A percentile compares a stretch with the other conserved stretches of the same genome.
Conservation (phyloP, 2,888 invertebrate genomes). For the Cylloceria caligata region DNA sequence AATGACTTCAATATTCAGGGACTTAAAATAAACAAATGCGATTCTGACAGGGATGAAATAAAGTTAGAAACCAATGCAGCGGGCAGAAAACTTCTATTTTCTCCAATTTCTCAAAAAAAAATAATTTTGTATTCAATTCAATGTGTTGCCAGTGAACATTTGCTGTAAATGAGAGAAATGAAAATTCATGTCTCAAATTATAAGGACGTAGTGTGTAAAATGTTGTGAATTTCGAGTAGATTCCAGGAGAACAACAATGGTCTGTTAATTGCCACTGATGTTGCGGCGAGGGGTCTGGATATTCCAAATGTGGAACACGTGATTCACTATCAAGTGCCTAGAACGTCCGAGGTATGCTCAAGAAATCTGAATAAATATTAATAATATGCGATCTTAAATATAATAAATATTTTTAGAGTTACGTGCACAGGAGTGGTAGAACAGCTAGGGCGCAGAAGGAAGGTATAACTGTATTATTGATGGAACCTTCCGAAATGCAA, state of each 20-base stretch:
- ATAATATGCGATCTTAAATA: constrained; percentile 1
- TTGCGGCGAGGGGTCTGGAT: constrained; percentile 98
- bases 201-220: no score
- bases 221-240: constrained; percentile 81
- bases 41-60: no score
- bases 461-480: constrained; percentile 96
- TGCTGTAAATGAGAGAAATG: no score
- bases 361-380: background rate
- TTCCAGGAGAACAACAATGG: constrained; percentile 90
- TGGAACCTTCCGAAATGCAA: constrained; percentile 94
- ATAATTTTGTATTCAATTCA: no score
- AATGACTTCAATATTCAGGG: no score
- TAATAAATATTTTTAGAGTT: constrained; percentile 87
- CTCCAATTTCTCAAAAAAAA: no score
- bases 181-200: no score
- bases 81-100: no score
- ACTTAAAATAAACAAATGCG: no score
- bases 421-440: constrained; percentile 98
- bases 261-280: constrained; percentile 96
- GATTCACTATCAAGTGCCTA: constrained; percentile 98
- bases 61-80: no score
- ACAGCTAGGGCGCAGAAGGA: constrained; percentile 96
- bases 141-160: no score
- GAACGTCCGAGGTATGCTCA: constrained; percentile 92
- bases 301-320: constrained; percentile 97